phyloP scores from a whole-genome alignment of 2,888 invertebrate genomes.

The Meghimatium bilineatum region DNA sequence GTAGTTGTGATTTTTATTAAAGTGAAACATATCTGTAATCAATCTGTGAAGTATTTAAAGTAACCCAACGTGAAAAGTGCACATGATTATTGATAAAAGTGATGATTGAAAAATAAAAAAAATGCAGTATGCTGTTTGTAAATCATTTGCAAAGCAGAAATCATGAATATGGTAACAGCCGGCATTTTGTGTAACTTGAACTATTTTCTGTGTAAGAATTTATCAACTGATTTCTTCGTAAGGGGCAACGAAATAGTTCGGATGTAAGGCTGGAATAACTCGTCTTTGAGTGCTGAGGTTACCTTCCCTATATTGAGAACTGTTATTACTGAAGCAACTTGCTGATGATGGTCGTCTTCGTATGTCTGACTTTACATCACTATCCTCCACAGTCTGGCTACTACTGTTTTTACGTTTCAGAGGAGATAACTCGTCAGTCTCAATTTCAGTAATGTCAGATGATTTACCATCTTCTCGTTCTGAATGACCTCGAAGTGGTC shows the following conservation, averaged over 20 bases:
- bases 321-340: constrained; percentile 42
- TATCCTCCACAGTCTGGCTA: neutral
- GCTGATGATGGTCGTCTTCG: constrained; percentile 42
- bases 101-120: neutral
- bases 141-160: neutral
- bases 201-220: neutral
- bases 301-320: constrained; percentile 35
- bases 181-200: neutral
- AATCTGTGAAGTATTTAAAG: no score
- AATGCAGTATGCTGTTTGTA: neutral
- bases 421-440: constrained; percentile 39
- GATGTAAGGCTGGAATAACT: constrained; percentile 51
- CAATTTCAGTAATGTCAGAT: constrained; percentile 16
- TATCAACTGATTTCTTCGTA: constrained; percentile 41
- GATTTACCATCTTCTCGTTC: neutral
- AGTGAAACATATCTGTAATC: no score
- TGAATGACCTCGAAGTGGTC: constrained; percentile 43
- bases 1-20: no score
- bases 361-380: constrained; percentile 5
- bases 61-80: no score
- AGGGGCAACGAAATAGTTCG: constrained; percentile 48
- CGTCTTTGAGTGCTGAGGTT: constrained; percentile 38
- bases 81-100: neutral
- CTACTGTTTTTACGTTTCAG: constrained; percentile 29
- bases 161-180: neutral